Conservation (phyloP, 2,797 vertebrate species). For the Pangasius mekongensis region DNA sequence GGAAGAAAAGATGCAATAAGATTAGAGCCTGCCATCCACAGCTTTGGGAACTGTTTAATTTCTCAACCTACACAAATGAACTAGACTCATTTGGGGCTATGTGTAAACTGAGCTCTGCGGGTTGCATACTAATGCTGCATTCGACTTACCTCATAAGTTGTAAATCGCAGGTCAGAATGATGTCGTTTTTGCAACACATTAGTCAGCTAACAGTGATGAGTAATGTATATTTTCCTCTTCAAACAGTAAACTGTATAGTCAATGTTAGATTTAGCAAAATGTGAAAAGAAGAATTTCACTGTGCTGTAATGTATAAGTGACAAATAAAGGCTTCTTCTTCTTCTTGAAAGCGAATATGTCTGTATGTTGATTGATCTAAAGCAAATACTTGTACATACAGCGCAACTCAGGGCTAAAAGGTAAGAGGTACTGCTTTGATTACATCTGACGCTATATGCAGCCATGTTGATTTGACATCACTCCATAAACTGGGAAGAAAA, state of each 20-base stretch:
- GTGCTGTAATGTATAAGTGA: too few relatives aligned
- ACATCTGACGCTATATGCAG: background rate
- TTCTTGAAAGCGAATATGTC: background rate
- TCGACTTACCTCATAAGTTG: background rate
- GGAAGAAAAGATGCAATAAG: background rate
- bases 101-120: background rate
- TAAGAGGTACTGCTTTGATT: background rate
- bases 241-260: too few relatives aligned
- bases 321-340: too few relatives aligned
- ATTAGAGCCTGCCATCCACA: background rate
- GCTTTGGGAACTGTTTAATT: background rate
- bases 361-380: background rate
- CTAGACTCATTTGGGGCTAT: background rate
- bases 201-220: background rate
- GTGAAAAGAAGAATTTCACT: background rate
- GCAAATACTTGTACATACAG: background rate
- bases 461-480: background rate
- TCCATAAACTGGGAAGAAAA: background rate
- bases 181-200: background rate
- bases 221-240: background rate
- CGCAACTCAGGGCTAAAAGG: background rate
- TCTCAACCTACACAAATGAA: constrained; percentile 5
- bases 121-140: background rate
- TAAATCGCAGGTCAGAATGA: background rate
- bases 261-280: background rate